Evolutionary conservation across 2,888 invertebrate species (phyloP), one percentile per base, ranked within the genome.

Genomic region (Aporophyla nigra): DNA sequence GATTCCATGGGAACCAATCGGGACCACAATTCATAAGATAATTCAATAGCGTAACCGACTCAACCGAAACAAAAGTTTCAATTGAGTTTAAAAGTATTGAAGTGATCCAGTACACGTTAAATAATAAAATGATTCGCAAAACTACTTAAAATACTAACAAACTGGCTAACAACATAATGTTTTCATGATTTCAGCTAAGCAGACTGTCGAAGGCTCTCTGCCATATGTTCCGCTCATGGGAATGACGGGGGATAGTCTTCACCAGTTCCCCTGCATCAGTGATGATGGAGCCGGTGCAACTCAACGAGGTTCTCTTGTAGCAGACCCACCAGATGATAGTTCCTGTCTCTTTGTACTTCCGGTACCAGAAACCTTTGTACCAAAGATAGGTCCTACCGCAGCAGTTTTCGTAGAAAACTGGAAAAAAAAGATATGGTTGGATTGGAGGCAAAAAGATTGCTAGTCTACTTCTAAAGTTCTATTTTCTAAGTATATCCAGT

Each of bases 311-410:
- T 6, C 90, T 82, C 77, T 91, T 91, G 66, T 90, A 87, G 72
- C 92, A 93, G 14, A 89, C 87, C 93, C 92, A 93, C 89, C 91
- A 88, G 24, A 87, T 88, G 16, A 89, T 92, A 40, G 73, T 43
- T 1, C 88, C 89, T 27, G 87, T 84, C 6, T 76, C 83, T 9
- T 88, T 87, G 2, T 86, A 87, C 66, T 90, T 87, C 33, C 86
- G 88, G 71, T 89, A 92, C 82, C 90, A 89, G 67, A 86, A 87
- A 0, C 82, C 77, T 70, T 84, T 83, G 69, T 87, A 67, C 89
- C 87, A 87, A 19, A 87, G 80, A 56, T 88, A 87, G 2, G 85
- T 86, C 67, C 82, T 83, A 5, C 88, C 88, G 33, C 81, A 83
- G 56, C 85, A 88, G 59, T 86, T 86, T 70, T 88, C 84, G 71